Conservation (phyloP, 2,888 invertebrate genomes). For the Hipparchia semele region DNA sequence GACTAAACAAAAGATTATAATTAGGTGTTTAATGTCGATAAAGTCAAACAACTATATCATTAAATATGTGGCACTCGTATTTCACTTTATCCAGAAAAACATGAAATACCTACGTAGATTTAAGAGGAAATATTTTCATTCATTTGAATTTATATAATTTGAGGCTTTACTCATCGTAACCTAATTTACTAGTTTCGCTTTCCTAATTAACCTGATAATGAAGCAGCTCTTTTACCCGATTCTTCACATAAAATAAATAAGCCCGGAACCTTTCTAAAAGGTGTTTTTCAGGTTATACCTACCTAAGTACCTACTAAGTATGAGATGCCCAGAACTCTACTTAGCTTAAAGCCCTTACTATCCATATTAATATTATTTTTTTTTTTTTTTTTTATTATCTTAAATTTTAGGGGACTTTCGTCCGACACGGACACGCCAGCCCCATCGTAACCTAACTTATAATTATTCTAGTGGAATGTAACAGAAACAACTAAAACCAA, state of each 20-base stretch:
- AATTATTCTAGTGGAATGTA: too few species aligned
- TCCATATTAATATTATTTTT: too few species aligned
- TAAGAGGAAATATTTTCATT: neutral
- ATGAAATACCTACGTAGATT: neutral
- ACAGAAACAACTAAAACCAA: too few species aligned
- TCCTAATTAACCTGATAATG: conserved; percentile 17
- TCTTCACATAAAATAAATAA: neutral
- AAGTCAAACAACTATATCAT: neutral
- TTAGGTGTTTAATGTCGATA: too few species aligned
- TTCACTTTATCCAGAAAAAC: neutral
- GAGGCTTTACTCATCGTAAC: conserved; percentile 7
- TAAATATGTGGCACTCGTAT: neutral
- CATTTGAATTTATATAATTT: conserved; percentile 15
- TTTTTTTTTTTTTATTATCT: too few species aligned
- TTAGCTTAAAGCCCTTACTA: too few species aligned
- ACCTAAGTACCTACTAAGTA: too few species aligned
- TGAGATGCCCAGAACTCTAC: too few species aligned
- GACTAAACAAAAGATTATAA: too few species aligned
- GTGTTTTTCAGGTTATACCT: neutral
- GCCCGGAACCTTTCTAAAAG: neutral
- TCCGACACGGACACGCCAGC: too few species aligned
- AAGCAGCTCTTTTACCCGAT: conserved; percentile 1
- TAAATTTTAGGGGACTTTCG: too few species aligned
- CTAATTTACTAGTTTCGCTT: conserved; percentile 11
- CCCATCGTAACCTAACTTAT: too few species aligned